Evolutionary conservation across 2,113 vertebrate species (phyloP).

Genomic region (Propithecus coquereli): DNA sequence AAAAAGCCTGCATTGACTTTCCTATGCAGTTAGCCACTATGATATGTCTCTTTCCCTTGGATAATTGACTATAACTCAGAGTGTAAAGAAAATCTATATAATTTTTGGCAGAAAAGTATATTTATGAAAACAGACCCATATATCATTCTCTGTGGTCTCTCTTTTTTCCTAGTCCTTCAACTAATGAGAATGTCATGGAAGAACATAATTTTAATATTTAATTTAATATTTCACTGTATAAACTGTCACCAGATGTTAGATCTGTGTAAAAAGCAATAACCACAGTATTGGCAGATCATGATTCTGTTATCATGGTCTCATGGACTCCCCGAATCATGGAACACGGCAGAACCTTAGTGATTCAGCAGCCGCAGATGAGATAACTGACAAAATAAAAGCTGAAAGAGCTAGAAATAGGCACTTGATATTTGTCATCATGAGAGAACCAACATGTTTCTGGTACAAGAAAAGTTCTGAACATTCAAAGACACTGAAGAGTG

Average conservation of each 20-base stretch:
- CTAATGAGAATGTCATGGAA: neutral
- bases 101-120: constrained; percentile 14
- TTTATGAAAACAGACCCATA: constrained; percentile 14
- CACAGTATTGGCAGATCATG: neutral
- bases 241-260: neutral
- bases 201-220: constrained; percentile 11
- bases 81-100: neutral
- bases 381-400: neutral
- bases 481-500: neutral
- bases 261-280: neutral
- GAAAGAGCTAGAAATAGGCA: neutral
- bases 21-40: neutral
- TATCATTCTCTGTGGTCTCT: neutral
- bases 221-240: neutral
- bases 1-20: constrained; percentile 2
- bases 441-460: neutral
- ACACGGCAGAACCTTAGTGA: neutral
- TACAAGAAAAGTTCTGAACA: neutral
- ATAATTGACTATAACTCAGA: constrained; percentile 8
- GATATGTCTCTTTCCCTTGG: neutral
- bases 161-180: neutral
- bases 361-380: neutral
- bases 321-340: neutral
- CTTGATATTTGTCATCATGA: neutral
- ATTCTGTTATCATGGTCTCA: neutral